Evolutionary conservation across 2,113 vertebrate genomes (phyloP), one percentile per base, ranked within the genome.

Genomic region (Sylvietta virens): DNA sequence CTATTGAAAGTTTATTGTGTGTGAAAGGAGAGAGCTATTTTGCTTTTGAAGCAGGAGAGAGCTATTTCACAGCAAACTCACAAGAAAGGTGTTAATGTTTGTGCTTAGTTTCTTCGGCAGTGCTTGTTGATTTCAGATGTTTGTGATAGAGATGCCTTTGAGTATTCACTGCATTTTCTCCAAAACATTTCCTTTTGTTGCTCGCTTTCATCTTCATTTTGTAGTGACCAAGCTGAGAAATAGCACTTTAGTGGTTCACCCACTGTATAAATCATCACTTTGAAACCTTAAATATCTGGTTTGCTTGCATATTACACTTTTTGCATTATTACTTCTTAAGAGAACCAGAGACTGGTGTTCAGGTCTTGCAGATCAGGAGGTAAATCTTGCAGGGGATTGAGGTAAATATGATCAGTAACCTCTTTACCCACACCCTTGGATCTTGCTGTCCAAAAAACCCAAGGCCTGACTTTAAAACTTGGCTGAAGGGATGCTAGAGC

Each of bases 1-100:
- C 80, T 96, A 84, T 56, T 86, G 88, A 30, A 95, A 97, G 72
- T 93, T 95, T 94, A 85, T 93, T 81, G 57, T 12, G 40, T 95
- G 73, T 89, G 86, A 78, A 81, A 74, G 51, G 33, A 87, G 48
- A 78, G 77, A 64, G 39, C 61, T 88, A 22, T 91, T 91, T 84
- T 84, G 79, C 53, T 85, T 94, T 87, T 86, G 51, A 85, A 93
- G 37, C 64, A 37, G 42, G 53, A 80, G 50, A 76, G 56, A 70
- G 42, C 50, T 78, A 51, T 95, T 95, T 93, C 60, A 47, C 28
- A 37, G 72, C 56, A 83, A 91, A 91, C 56, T 91, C 89, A n/a
- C 8, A 27, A 50, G 91, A 62, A 90, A 54, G 33, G 22, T 35
- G 94, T 91, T 77, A 62, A 28, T 74, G 56, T 22, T 81, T 78